phyloP scores from a whole-genome alignment of 1,140 invertebrate genomes.

The Pogonognathellus flavescens region DNA sequence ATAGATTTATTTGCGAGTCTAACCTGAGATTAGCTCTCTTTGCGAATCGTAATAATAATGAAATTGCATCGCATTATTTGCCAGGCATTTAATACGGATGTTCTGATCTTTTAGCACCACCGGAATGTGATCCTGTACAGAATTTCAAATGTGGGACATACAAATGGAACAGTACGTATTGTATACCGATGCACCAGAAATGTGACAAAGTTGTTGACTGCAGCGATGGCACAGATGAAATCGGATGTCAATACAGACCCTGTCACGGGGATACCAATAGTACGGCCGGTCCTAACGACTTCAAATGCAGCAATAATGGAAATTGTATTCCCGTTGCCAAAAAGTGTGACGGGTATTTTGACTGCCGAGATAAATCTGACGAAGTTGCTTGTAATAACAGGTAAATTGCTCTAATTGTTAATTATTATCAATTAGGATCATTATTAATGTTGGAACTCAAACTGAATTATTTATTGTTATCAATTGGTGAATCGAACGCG shows the following conservation, averaged over 20 bases:
- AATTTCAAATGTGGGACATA: conserved; percentile 91
- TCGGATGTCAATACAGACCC: conserved; percentile 77
- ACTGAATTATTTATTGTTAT: too few species aligned
- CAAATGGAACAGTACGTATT: conserved; percentile 93
- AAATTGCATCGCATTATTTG: too few species aligned
- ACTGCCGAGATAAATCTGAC: conserved; percentile 89
- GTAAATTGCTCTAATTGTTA: conserved; percentile 1
- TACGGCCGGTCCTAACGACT: conserved; percentile 73
- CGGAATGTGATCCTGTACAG: conserved; percentile 84
- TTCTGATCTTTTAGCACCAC: conserved; percentile 78
- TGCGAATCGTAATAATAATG: too few species aligned
- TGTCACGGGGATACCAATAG: conserved; percentile 78
- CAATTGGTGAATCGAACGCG: too few species aligned
- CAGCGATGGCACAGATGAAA: conserved; percentile 70
- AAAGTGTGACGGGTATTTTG: conserved; percentile 88
- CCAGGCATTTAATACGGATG: not conserved
- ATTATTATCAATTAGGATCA: too few species aligned
- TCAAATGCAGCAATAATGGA: conserved; percentile 83
- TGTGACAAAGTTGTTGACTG: conserved; percentile 96
- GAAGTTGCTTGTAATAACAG: conserved; percentile 80
- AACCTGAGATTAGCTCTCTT: too few species aligned
- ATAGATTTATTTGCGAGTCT: too few species aligned
- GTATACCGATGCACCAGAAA: conserved; percentile 87
- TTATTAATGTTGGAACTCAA: too few species aligned
- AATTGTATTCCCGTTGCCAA: conserved; percentile 88